A percentile compares a stretch with the other conserved stretches of the same genome.
These are phyloP conservation scores for Myxocyprinus asiaticus DNA, from an alignment of 2,113 vertebrate genomes.

Conservation along the genomic window DNA sequence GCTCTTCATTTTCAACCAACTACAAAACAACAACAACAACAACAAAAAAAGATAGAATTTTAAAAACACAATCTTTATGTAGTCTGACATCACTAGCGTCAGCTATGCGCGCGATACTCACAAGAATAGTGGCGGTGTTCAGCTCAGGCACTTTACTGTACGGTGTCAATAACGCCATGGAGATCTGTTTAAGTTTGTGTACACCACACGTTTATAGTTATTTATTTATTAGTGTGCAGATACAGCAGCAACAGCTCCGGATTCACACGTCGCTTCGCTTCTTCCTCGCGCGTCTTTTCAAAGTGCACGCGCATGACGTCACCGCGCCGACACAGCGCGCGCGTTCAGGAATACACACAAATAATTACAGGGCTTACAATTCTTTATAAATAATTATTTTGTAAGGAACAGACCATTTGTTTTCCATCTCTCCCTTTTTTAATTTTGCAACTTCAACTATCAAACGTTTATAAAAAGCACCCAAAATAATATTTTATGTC, in stretches of 20 bases:
- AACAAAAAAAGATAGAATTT: not conserved
- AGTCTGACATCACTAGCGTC: not conserved
- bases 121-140: constrained; percentile 72
- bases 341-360: too few species aligned
- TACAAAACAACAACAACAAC: constrained; percentile 51
- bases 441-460: too few species aligned
- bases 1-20: constrained; percentile 75
- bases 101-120: constrained; percentile 58
- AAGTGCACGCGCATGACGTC: constrained; percentile 22
- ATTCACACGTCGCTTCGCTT: not conserved
- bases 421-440: too few species aligned
- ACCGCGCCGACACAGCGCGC: not conserved
- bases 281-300: constrained; percentile 44
- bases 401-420: too few species aligned
- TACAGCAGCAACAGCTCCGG: too few species aligned
- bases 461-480: too few species aligned
- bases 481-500: too few species aligned
- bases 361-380: too few species aligned
- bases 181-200: not conserved
- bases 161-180: constrained; percentile 69
- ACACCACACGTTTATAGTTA: too few species aligned
- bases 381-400: too few species aligned
- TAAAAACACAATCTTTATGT: not conserved
- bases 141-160: constrained; percentile 69
- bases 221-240: too few species aligned